These are phyloP conservation scores for Hartigia nigra DNA, from an alignment of 2,888 invertebrate genomes.

Conservation along the genomic window DNA sequence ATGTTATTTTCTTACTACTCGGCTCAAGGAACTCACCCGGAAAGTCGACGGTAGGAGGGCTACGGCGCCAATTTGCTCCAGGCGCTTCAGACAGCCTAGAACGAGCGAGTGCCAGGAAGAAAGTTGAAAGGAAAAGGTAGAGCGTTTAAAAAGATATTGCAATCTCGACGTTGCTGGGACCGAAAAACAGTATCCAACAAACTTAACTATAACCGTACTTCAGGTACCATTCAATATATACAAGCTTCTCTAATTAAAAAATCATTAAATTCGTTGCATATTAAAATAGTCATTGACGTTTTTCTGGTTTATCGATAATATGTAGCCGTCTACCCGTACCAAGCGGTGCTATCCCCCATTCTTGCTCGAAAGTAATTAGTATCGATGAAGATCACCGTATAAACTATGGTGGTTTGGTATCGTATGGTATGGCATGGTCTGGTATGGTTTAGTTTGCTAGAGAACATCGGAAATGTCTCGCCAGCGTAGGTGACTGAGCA, in stretches of 20 bases:
- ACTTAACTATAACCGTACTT: not conserved
- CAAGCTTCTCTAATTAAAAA: not conserved
- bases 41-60: not conserved
- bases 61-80: not conserved
- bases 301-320: not conserved
- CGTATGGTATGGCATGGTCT: not conserved
- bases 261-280: not conserved
- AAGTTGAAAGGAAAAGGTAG: not conserved
- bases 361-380: constrained; percentile 15
- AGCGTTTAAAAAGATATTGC: not conserved
- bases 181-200: not conserved
- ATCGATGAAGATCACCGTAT: constrained; percentile 18
- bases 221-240: not conserved
- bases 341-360: not conserved
- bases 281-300: not conserved
- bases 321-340: not conserved
- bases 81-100: not conserved
- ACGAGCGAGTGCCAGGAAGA: not conserved
- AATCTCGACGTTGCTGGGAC: not conserved
- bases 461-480: constrained; percentile 1
- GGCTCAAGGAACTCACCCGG: not conserved
- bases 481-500: not conserved
- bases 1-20: not conserved
- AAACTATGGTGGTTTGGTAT: not conserved
- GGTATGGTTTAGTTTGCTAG: not conserved